phyloP scores from a whole-genome alignment of 92 coral and sea anemone genomes.

The Epizoanthus rinbou region DNA sequence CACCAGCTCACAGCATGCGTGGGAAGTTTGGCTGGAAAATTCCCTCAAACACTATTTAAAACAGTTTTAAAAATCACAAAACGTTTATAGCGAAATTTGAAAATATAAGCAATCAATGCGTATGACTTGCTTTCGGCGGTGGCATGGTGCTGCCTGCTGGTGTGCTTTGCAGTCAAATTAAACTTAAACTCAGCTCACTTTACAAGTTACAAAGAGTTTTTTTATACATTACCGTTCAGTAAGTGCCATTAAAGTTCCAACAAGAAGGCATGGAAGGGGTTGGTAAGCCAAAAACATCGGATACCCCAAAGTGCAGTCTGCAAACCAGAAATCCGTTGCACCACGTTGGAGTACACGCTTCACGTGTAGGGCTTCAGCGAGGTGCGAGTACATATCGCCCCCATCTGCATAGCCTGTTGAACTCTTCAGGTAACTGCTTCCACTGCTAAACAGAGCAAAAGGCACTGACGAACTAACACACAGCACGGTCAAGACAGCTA shows the following conservation, averaged over 20 bases:
- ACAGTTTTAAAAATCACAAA: too few species aligned
- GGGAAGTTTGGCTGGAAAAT: too few species aligned
- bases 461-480: conserved; percentile 63
- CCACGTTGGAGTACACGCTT: conserved; percentile 61
- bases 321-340: conserved; percentile 72
- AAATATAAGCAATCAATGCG: too few species aligned
- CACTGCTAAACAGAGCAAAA: conserved; percentile 41
- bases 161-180: too few species aligned
- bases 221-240: conserved; percentile 63
- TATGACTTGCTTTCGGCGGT: too few species aligned
- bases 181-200: too few species aligned
- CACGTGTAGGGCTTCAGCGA: conserved; percentile 56
- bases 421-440: conserved; percentile 62
- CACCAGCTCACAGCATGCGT: too few species aligned
- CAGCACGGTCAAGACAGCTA: conserved; percentile 55
- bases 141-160: too few species aligned
- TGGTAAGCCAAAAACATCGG: conserved; percentile 76
- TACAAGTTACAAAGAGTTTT: too few species aligned
- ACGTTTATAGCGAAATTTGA: too few species aligned
- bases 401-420: conserved; percentile 62
- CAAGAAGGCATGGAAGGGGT: conserved; percentile 69
- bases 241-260: conserved; percentile 58
- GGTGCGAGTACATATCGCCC: conserved; percentile 76
- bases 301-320: conserved; percentile 69
- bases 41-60: too few species aligned